Base-by-base conservation (phyloP, 2,797 vertebrate species). In the Lithobates pipiens region DNA sequence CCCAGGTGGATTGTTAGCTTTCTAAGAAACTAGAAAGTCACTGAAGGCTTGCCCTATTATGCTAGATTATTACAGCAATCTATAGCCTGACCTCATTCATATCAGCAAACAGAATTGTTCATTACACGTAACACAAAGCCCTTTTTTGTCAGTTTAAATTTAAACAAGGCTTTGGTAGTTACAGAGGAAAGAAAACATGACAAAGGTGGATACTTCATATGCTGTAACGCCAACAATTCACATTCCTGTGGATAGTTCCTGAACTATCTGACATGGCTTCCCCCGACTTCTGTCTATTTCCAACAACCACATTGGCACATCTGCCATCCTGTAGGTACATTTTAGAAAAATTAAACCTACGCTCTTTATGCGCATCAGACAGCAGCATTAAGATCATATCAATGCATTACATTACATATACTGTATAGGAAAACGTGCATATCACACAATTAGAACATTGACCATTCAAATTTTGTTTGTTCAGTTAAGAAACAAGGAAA, bases 1-100 rank as follows among this genome's bases (percentile, higher is more conserved):
- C 85, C 44, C 83, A 75, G 71, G 84, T 88, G 88, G 71, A 83
- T 81, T 83, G 74, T 23, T 36, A 67, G 68, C 57, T 85, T 87
- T 90, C 85, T 44, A 77, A 65, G 21, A 63, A 61, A 67, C 15
- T 42, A 42, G 34, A 80, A 87, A 50, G 7, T 78, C 65, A 80
- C 72, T 85, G 76, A 70, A 83, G 75, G 82, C 11, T 80, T 27
- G 32, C 76, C 57, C 15, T 42, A 54, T 50, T 74, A 80, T 70
- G 85, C 77, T 11, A n/a, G 32, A n/a, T 39, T 67, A 74, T 73
- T 78, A 50, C 34, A n/a, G 23, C 9, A 46, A 39, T 75, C 25
- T 65, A 10, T 25, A 36, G 16, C 13, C 50, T 54, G 68, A 2
- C 44, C 46, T 29, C 5, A 63, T 76, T 65, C n/a, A 63, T 69